Evolutionary conservation across 23 tunicate species (phyloP).

Genomic region (Styela clava): DNA sequence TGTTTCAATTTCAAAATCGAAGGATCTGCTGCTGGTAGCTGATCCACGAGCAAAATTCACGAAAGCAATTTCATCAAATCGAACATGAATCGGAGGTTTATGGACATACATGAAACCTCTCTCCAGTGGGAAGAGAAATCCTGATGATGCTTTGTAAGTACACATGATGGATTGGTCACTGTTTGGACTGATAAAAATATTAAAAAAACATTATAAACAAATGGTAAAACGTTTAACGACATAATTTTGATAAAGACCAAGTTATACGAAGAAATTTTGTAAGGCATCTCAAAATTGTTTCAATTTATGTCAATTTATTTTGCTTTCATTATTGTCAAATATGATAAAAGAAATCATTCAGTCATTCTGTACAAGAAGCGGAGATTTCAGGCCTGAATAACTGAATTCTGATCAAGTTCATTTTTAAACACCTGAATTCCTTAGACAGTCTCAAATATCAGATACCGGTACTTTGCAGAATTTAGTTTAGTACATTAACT

Average conservation of each 20-base stretch:
- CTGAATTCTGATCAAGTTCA: too few species aligned
- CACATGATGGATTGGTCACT: constrained; percentile 68
- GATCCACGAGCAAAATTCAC: constrained; percentile 98
- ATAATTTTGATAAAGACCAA: background rate
- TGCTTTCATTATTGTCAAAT: too few species aligned
- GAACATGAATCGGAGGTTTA: constrained; percentile 93
- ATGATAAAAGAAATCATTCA: too few species aligned
- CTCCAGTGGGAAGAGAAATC: constrained; percentile 90
- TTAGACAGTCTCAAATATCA: too few species aligned
- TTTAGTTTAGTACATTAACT: too few species aligned
- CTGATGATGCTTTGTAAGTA: constrained; percentile 91
- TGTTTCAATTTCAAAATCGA: constrained; percentile 94
- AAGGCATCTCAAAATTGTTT: too few species aligned
- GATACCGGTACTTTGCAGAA: too few species aligned
- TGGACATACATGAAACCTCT: constrained; percentile 98
- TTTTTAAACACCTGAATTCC: too few species aligned
- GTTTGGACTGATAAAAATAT: constrained; percentile 10
- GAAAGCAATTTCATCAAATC: constrained; percentile 91
- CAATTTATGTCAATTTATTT: too few species aligned
- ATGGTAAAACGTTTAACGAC: background rate
- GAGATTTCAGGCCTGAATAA: too few species aligned
- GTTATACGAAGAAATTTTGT: background rate
- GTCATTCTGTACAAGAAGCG: too few species aligned
- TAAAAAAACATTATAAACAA: background rate
- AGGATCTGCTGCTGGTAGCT: constrained; percentile 69